phyloP scores from a whole-genome alignment of 1,140 invertebrate genomes.

The Drosophila insularis region DNA sequence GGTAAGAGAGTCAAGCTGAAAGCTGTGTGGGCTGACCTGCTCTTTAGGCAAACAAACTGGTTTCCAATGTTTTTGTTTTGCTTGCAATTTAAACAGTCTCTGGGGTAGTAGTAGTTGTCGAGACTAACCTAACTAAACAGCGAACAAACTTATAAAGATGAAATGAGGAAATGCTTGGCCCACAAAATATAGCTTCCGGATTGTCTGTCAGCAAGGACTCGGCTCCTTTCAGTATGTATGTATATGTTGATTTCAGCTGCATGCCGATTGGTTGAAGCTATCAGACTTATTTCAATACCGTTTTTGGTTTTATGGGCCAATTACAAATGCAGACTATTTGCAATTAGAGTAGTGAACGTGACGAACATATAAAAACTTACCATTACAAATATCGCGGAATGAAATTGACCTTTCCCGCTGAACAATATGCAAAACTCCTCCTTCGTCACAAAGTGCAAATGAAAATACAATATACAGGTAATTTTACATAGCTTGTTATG shows the following conservation, averaged over 20 bases:
- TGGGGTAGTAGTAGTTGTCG: neutral
- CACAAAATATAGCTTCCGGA: conserved; percentile 45
- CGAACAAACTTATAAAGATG: conserved; percentile 36
- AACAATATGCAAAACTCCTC: neutral
- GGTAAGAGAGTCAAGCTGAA: conserved; percentile 48
- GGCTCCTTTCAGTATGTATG: too few relatives aligned
- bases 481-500: conserved; percentile 65
- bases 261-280: too few relatives aligned
- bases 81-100: conserved; percentile 29
- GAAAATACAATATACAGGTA: conserved; percentile 23
- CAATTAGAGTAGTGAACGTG: too few relatives aligned
- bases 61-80: conserved; percentile 33
- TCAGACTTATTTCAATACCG: too few relatives aligned
- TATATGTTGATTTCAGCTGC: too few relatives aligned
- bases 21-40: conserved; percentile 49
- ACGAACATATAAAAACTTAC: too few relatives aligned
- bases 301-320: too few relatives aligned
- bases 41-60: conserved; percentile 53
- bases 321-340: neutral
- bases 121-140: conserved; percentile 44
- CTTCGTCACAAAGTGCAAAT: conserved; percentile 15
- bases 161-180: conserved; percentile 61
- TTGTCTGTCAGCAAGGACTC: conserved; percentile 48
- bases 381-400: too few relatives aligned
- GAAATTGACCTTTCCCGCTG: neutral